Evolutionary conservation across 2,888 invertebrate genomes (phyloP).

Genomic region (Galerucella pusilla): DNA sequence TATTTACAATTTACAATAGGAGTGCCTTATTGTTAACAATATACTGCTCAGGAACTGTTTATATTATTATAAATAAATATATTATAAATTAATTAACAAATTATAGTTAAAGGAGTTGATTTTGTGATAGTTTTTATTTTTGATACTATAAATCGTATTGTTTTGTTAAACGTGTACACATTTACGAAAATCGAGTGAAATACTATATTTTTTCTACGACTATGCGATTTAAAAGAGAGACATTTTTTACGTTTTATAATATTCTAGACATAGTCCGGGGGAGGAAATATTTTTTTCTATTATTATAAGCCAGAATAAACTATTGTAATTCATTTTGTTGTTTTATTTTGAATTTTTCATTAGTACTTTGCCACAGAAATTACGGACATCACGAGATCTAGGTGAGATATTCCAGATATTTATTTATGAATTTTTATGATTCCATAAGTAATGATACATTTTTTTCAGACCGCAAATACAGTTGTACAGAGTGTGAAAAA

Average conservation of each 20-base stretch:
- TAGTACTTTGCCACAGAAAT: background rate
- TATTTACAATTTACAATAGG: background rate
- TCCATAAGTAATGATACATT: background rate
- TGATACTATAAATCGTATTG: constrained; percentile 14
- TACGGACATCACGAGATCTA: background rate
- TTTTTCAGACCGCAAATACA: constrained; percentile 9
- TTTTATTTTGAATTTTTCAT: background rate
- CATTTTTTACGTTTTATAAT: background rate
- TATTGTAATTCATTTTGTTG: background rate
- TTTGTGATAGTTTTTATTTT: constrained; percentile 30
- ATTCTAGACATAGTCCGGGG: constrained; percentile 18
- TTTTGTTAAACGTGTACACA: background rate
- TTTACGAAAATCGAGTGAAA: background rate
- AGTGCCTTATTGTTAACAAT: background rate
- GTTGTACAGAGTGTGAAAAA: constrained; percentile 45
- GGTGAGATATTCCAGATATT: background rate
- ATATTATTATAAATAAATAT: background rate
- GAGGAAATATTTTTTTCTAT: constrained; percentile 7
- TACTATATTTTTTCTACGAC: too few relatives aligned
- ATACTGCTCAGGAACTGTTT: constrained; percentile 15
- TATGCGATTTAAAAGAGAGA: too few relatives aligned
- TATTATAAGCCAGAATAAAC: constrained; percentile 10
- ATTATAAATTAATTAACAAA: background rate
- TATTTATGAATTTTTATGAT: background rate
- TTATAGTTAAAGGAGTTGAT: background rate